These are phyloP conservation scores for Neolamprologus fasciatus DNA, from an alignment of 2,113 vertebrate species.

Conservation along the genomic window DNA sequence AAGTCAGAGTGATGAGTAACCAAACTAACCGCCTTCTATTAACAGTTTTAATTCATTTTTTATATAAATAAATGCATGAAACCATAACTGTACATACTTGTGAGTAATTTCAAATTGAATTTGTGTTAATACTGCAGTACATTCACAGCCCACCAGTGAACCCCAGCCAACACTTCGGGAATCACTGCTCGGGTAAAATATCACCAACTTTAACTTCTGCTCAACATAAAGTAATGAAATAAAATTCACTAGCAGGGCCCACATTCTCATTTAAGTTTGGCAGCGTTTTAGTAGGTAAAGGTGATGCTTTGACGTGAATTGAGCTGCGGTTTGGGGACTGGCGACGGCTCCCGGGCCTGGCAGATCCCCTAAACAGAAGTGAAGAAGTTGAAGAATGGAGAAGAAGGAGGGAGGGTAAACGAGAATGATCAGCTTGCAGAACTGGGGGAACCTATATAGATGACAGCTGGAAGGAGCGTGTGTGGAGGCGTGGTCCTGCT, in stretches of 20 bases:
- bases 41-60: background rate
- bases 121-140: background rate
- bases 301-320: too few relatives aligned
- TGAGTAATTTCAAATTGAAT: background rate
- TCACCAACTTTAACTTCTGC: background rate
- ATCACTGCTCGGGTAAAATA: background rate
- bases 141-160: background rate
- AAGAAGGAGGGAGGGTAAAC: background rate
- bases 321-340: too few relatives aligned
- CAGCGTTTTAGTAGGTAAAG: too few relatives aligned
- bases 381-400: background rate
- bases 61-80: background rate
- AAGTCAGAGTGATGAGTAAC: background rate
- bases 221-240: background rate
- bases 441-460: rapidly evolving
- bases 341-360: rapidly evolving
- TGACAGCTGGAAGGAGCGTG: rapidly evolving
- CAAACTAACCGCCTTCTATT: rapidly evolving
- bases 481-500: background rate
- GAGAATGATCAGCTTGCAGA: background rate
- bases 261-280: too few relatives aligned
- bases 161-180: rapidly evolving
- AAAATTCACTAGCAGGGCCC: background rate
- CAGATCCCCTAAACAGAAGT: background rate
- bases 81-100: background rate